Conservation (phyloP, 2,888 invertebrate species). For the Eupithecia inturbata region DNA sequence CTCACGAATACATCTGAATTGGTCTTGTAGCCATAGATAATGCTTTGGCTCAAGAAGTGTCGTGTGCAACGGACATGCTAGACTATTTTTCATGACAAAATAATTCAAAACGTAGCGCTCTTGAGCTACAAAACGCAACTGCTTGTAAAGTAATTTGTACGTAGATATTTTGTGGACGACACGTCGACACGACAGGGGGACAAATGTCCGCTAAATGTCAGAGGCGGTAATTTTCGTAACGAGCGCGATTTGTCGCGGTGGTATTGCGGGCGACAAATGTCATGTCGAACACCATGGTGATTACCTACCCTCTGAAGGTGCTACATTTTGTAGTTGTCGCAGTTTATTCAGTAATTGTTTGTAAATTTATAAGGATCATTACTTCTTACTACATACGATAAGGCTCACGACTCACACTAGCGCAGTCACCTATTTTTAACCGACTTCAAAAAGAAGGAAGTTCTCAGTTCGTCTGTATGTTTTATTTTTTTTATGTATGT, state of each 20-base stretch:
- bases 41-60: too few relatives aligned
- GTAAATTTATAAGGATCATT: too few relatives aligned
- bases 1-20: too few relatives aligned
- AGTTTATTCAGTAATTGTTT: neutral
- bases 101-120: slow-evolving; percentile 14
- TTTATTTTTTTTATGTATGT: too few relatives aligned
- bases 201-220: slow-evolving; percentile 61
- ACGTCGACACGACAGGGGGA: slow-evolving; percentile 30
- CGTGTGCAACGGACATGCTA: too few relatives aligned
- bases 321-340: neutral
- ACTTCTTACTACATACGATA: too few relatives aligned
- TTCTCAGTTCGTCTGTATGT: too few relatives aligned
- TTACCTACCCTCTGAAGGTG: slow-evolving; percentile 21
- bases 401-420: too few relatives aligned
- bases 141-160: slow-evolving; percentile 38
- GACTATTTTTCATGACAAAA: too few relatives aligned
- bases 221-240: slow-evolving; percentile 55
- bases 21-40: too few relatives aligned
- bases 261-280: slow-evolving; percentile 56
- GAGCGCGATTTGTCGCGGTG: slow-evolving; percentile 61
- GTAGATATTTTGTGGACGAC: slow-evolving; percentile 27
- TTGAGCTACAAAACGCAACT: slow-evolving; percentile 30
- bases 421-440: too few relatives aligned
- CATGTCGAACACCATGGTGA: slow-evolving; percentile 44
- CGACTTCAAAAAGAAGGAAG: too few relatives aligned